Evolutionary conservation across 37 sponge, comb jelly and placozoan species (phyloP).

Genomic region (Axinella damicornis): DNA sequence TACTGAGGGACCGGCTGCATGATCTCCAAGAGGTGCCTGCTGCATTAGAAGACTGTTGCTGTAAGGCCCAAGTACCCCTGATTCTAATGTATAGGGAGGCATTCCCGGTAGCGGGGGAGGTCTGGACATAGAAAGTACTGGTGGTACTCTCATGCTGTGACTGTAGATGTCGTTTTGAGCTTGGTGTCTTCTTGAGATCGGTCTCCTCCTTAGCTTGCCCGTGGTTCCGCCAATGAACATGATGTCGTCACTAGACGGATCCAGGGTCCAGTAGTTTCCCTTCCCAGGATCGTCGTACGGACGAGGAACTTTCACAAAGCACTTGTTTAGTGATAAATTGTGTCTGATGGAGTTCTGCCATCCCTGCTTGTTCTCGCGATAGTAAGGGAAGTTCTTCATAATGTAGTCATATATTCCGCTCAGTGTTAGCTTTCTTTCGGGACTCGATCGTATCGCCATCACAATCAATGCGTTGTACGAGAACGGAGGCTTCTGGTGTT

Average conservation of each 20-base stretch:
- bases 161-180: constrained; percentile 65
- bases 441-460: constrained; percentile 95
- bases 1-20: not conserved
- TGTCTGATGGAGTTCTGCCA: constrained; percentile 99
- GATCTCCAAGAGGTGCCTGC: too few relatives aligned
- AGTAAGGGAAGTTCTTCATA: constrained; percentile 94
- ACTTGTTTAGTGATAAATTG: constrained; percentile 96
- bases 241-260: constrained; percentile 90
- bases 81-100: constrained; percentile 35
- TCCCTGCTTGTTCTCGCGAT: constrained; percentile 95
- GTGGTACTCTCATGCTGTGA: constrained; percentile 47
- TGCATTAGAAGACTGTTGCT: constrained; percentile 29
- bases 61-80: constrained; percentile 5
- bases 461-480: constrained; percentile 97
- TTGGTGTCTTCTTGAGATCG: constrained; percentile 70
- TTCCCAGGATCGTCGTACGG: constrained; percentile 97
- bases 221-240: constrained; percentile 90
- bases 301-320: constrained; percentile 95
- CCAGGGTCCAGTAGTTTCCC: constrained; percentile 97
- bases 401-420: constrained; percentile 97
- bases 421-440: constrained; percentile 92
- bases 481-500: constrained; percentile 87
- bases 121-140: constrained; percentile 55
- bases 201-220: constrained; percentile 86
- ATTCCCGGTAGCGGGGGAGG: constrained; percentile 61